Evolutionary conservation across 2,113 vertebrate genomes (phyloP).

Genomic region (Rhinoderma darwinii): DNA sequence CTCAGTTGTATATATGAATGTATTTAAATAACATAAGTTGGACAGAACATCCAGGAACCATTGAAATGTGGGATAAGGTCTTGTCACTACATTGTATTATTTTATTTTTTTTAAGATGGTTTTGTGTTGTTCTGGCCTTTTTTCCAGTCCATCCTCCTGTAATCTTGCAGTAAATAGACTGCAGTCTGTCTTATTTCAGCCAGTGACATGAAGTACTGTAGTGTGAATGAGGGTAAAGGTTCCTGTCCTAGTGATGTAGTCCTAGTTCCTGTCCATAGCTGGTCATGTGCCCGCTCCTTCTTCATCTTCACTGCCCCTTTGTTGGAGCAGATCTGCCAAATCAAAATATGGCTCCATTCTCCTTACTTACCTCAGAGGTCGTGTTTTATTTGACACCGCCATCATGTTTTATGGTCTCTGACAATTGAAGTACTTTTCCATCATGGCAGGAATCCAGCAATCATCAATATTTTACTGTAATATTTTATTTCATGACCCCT

Average conservation of each 20-base stretch:
- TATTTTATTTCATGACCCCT: too few relatives aligned
- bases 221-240: slow-evolving; percentile 9
- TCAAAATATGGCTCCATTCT: background rate
- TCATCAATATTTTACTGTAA: too few relatives aligned
- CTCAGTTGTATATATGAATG: too few relatives aligned
- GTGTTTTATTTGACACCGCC: too few relatives aligned
- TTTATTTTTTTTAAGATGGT: background rate
- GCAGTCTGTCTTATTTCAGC: background rate
- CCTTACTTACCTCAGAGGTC: background rate
- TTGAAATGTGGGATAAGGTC: too few relatives aligned
- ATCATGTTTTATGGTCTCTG: too few relatives aligned
- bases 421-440: too few relatives aligned
- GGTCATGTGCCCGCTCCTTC: background rate
- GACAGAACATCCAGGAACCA: too few relatives aligned
- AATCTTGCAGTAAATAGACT: background rate
- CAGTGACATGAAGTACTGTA: background rate
- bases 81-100: background rate
- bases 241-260: slow-evolving; percentile 12
- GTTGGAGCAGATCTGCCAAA: background rate
- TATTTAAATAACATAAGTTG: too few relatives aligned
- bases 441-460: too few relatives aligned
- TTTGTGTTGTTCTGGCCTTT: slow-evolving; percentile 7
- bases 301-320: background rate
- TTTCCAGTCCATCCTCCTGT: background rate
- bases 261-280: background rate